Base-by-base conservation (phyloP, 2,888 invertebrate genomes). In the Catocala sponsa region DNA sequence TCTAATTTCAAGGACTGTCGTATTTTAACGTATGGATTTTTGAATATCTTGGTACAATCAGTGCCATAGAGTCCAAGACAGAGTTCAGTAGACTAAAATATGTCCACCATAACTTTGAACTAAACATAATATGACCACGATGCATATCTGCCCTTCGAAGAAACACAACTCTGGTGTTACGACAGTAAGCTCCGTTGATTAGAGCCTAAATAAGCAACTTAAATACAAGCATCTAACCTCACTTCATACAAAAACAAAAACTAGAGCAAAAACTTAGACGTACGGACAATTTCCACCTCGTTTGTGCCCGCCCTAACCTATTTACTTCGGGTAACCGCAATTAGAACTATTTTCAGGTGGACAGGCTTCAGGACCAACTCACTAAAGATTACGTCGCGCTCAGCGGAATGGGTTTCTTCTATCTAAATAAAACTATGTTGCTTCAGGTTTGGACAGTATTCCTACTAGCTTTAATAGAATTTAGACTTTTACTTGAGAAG, bases 361-460 rank as follows among this genome's bases (percentile, higher is more conserved):
- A 95, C 61, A 91, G 96, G 51, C 90, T 96, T 35, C 95, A 95
- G 63, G 95, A 95, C 71, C 96, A 96, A 84, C 92, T 96, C 63
- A 91, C 91, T 49, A 94, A 95, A 38, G 94, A 95, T 70, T 94
- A 92, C 41, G 90, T 96, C 6, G 95, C 95, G 2, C 83, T 96
- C 43, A 95, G 95, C 33, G 96, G 96, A 46, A 93, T 92, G 67
- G 94, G 95, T 6, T 95, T 96, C 67, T 96, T 95, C 76, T 86
- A 91, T 43, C 81, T 96, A 7, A 95, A 95, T 0, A 89, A 95
- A 74, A 91, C 87, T 66, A 94, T 95, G 72, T 82, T 96, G 13
- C 85, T 96, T 63, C 94, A 95, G 80, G 96, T 95, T 80, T 48
- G 51, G 42, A 49, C 4, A 33, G 10, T 32, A 4, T 15, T 50